Base-by-base conservation (phyloP, 2,113 vertebrate species). In the Varanus komodoensis region DNA sequence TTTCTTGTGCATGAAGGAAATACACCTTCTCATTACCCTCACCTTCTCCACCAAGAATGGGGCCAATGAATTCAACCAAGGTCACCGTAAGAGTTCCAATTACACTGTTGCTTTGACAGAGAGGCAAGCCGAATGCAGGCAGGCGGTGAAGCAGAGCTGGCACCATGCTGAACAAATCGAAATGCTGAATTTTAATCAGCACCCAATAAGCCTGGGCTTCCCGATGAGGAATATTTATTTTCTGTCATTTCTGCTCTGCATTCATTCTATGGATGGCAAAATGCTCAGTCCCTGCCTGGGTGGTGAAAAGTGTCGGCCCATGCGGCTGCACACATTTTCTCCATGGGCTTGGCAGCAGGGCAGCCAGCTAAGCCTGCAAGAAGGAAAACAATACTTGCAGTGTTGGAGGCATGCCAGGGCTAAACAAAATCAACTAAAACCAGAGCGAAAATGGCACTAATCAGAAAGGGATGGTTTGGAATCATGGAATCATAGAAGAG, bases 221-320 rank as follows among this genome's bases (percentile, higher is more conserved):
- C 14, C 64, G 71, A 3, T 32, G 6, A 67, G 77, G 54, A 79
- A 77, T 71, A 27, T 81, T 75, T 57, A 5, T 83, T 84, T 92
- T 89, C 77, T 92, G 64, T 15, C 90, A 77, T 68, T 75, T 6
- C 44, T 44, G 68, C 64, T 87, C 21, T 48, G 83, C 82, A 23
- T 71, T 48, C 68, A 93, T 94, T 95, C 98, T 98, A 97, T 97
- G 93, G 97, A 95, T 81, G 96, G 97, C 88, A 99, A 96, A 93
- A 99, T 97, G 57, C 98, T 97, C n/a, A 98, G 97, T 0, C 97
- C 98, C 88, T 98, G 98, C 67, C 98, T 96, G 0, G 73, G 57
- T 38, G 48, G 98, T 97, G 3, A 95, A 93, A 54, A 96, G 89
- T 98, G 97, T 98, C 98, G 98, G 80, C 95, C 21, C 94, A 96